Evolutionary conservation across 2,888 invertebrate genomes (phyloP).

Genomic region (Auanema freiburgensis): DNA sequence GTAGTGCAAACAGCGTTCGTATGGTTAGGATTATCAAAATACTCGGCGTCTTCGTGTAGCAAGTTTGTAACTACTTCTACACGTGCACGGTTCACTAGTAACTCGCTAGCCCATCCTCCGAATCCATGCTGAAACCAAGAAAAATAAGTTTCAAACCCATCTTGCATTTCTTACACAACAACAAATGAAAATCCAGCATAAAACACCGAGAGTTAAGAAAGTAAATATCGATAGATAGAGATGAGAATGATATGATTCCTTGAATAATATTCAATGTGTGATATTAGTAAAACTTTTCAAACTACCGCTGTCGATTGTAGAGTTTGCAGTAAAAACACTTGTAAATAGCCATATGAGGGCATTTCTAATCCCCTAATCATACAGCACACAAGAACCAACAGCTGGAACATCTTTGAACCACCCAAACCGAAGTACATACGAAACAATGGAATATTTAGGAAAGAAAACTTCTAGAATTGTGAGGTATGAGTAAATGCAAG

Average conservation of each 20-base stretch:
- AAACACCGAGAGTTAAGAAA: no score
- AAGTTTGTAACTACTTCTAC: constrained; percentile 5
- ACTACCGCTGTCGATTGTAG: background rate
- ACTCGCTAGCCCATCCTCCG: constrained; percentile 30
- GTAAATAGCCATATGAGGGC: constrained; percentile 6
- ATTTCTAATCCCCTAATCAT: constrained; percentile 13
- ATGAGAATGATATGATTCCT: no score
- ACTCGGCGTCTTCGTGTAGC: constrained; percentile 28
- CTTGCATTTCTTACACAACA: background rate
- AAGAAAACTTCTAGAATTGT: no score
- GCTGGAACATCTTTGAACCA: constrained; percentile 5
- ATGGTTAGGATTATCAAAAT: constrained; percentile 31
- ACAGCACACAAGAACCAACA: constrained; percentile 2
- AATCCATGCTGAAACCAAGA: constrained; percentile 27
- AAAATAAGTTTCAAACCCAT: background rate
- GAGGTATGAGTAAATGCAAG: no score
- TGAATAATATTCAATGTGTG: no score
- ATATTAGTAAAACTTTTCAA: no score
- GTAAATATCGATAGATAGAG: no score
- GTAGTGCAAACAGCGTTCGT: constrained; percentile 29
- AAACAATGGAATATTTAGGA: background rate
- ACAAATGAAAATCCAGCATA: background rate
- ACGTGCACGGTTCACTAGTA: constrained; percentile 27
- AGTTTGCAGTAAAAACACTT: background rate
- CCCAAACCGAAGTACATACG: constrained; percentile 6